A percentile compares a stretch with the other conserved stretches of the same genome.
These are phyloP conservation scores for Nycticebus coucang DNA, from an alignment of 2,113 vertebrate species.

Conservation along the genomic window DNA sequence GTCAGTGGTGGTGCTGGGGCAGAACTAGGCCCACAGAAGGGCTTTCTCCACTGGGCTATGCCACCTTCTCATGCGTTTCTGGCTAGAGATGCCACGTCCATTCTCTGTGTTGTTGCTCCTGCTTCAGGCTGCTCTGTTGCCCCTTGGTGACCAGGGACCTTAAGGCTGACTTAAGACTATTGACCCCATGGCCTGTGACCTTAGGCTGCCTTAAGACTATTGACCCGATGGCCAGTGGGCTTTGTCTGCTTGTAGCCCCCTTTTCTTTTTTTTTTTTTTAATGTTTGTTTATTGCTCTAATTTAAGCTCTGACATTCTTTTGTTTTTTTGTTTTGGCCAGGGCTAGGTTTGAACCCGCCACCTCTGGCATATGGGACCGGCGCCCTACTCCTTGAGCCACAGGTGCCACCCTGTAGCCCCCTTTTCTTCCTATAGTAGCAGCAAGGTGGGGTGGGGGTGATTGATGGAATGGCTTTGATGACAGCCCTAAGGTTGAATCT, in stretches of 20 bases:
- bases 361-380: too few species aligned
- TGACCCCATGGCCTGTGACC: too few species aligned
- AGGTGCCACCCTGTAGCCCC: too few species aligned
- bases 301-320: too few species aligned
- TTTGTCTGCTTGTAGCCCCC: not conserved
- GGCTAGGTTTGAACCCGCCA: too few species aligned
- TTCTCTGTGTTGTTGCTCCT: not conserved
- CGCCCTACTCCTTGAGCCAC: too few species aligned
- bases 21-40: too few species aligned
- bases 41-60: not conserved
- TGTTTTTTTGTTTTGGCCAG: too few species aligned
- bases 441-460: not conserved
- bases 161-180: not conserved
- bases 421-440: not conserved
- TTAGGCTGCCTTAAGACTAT: not conserved
- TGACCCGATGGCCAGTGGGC: too few species aligned
- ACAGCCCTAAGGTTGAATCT: not conserved
- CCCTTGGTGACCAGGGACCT: not conserved
- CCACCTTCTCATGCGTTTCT: not conserved
- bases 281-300: too few species aligned
- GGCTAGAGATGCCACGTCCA: fast-evolving
- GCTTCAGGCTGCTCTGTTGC: not conserved
- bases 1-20: not conserved
- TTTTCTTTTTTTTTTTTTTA: too few species aligned
- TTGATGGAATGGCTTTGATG: not conserved